phyloP scores from a whole-genome alignment of 2,888 invertebrate genomes.

The Geotrupes spiniger region DNA sequence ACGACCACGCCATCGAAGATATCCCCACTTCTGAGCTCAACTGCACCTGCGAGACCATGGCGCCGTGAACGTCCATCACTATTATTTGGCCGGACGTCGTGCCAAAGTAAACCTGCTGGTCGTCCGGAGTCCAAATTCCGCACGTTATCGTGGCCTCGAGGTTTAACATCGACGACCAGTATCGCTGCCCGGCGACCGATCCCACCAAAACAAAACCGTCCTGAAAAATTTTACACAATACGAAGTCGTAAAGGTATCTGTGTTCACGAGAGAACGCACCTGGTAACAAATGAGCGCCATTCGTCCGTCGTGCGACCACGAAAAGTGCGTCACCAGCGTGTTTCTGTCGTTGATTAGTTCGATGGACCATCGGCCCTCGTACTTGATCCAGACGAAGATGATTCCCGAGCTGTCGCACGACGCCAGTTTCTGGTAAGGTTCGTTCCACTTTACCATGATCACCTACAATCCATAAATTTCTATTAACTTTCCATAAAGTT shows the following conservation, averaged over 20 bases:
- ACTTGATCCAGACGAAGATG: constrained; percentile 99
- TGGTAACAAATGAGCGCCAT: constrained; percentile 98
- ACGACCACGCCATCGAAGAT: constrained; percentile 93
- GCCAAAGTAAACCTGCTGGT: constrained; percentile 95
- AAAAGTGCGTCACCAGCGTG: constrained; percentile 95
- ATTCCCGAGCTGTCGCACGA: constrained; percentile 97
- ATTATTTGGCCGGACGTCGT: constrained; percentile 93
- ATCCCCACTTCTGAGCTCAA: constrained; percentile 84
- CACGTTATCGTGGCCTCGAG: constrained; percentile 92
- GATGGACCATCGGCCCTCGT: constrained; percentile 98
- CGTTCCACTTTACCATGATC: constrained; percentile 96
- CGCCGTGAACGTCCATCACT: constrained; percentile 95
- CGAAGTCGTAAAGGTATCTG: too few relatives aligned
- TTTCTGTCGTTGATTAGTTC: constrained; percentile 98
- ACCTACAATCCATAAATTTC: too few relatives aligned
- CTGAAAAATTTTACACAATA: too few relatives aligned
- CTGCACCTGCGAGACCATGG: constrained; percentile 92
- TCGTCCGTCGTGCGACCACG: constrained; percentile 97
- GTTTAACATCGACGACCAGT: constrained; percentile 97
- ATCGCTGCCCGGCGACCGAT: constrained; percentile 94
- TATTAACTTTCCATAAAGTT: too few relatives aligned
- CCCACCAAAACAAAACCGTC: constrained; percentile 98
- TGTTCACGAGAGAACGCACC: too few relatives aligned
- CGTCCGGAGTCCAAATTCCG: constrained; percentile 98
- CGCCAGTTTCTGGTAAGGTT: constrained; percentile 95